These are phyloP conservation scores for Coryphaenoides rupestris DNA, from an alignment of 2,113 vertebrate genomes.

Conservation along the genomic window DNA sequence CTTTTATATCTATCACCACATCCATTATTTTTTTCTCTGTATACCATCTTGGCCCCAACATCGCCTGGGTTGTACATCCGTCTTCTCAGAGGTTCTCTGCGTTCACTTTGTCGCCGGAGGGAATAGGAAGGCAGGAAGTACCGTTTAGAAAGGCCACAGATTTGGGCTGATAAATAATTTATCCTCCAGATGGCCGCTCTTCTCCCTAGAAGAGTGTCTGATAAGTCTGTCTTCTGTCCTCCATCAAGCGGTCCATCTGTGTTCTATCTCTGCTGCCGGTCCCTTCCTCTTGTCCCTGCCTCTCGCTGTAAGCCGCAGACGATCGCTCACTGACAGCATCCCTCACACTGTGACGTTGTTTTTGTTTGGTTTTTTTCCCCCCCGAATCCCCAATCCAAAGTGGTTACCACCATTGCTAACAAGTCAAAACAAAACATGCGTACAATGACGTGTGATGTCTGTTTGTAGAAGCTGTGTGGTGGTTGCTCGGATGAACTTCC, in stretches of 20 bases:
- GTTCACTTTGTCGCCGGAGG: slow-evolving; percentile 4
- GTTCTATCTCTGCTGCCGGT: slow-evolving; percentile 5
- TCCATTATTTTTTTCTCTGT: too few species aligned
- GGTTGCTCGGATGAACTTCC: slow-evolving; percentile 16
- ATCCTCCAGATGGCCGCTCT: slow-evolving; percentile 40
- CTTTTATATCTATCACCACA: too few species aligned
- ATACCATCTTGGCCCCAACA: too few species aligned
- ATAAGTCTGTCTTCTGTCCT: slow-evolving; percentile 47
- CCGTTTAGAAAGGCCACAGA: slow-evolving; percentile 34
- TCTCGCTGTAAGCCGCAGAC: too few species aligned
- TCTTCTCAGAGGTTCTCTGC: not conserved
- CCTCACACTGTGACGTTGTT: not conserved
- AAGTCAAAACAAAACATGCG: not conserved
- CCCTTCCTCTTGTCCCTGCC: not conserved
- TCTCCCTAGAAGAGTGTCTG: slow-evolving; percentile 21
- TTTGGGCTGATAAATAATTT: slow-evolving; percentile 35
- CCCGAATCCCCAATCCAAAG: not conserved
- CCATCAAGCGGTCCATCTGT: slow-evolving; percentile 12
- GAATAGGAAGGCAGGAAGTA: slow-evolving; percentile 26
- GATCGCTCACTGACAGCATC: not conserved
- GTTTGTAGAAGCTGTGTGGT: not conserved
- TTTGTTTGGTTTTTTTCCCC: not conserved
- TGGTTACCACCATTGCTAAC: not conserved
- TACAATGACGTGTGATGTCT: not conserved
- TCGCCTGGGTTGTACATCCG: not conserved